Base-by-base conservation (phyloP, 2,797 vertebrate species). In the Epinephelus awoara region DNA sequence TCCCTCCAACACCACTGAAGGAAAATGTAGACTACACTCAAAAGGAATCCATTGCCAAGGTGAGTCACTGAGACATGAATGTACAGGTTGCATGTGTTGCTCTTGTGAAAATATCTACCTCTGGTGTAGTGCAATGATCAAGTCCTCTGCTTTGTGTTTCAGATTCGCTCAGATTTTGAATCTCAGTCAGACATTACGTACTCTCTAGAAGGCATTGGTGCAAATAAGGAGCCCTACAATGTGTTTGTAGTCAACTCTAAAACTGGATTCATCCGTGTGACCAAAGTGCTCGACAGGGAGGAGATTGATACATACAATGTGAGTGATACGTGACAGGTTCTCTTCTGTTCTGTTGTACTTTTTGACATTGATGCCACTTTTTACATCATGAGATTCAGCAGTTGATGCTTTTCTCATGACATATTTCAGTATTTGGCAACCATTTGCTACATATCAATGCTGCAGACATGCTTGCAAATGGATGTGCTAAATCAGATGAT, bases 141-240 rank as follows among this genome's bases (percentile, higher is more conserved):
- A 10, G 9, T 40, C 4, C 17, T 17, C 46, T 47, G 46, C 46
- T 61, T 40, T 85, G 19, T 79, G 9, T 91, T 92, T 77, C 67
- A 99, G 98, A 98, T 99, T 82, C 95, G 96, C 77, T 98, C 97
- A 15, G 97, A 98, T 58, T 89, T 64, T 54, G 91, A 96, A 0
- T 19, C 72, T 4, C 83, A 59, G n/a, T 4, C 5, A 1, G 85
- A 90, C 49, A 38, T 95, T n/a, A 57, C 5, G 0, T 99, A 99
- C 80, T 94, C 82, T 62, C 93, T 99, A 72, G 93, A 90, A 47
- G 98, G 98, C 21, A 10, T 75, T 1, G 98, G 98, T 19, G 97
- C 97, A 5, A 94, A 89, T 75, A 1, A 77, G 19, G 6, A 65
- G 0, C 98, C 98, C 1, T 95, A 86, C 8, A 88, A 96, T 47